A percentile compares a stretch with the other conserved stretches of the same genome.
Evolutionary conservation across 1,140 invertebrate genomes (phyloP).

Genomic region (Palaemon carinicauda): DNA sequence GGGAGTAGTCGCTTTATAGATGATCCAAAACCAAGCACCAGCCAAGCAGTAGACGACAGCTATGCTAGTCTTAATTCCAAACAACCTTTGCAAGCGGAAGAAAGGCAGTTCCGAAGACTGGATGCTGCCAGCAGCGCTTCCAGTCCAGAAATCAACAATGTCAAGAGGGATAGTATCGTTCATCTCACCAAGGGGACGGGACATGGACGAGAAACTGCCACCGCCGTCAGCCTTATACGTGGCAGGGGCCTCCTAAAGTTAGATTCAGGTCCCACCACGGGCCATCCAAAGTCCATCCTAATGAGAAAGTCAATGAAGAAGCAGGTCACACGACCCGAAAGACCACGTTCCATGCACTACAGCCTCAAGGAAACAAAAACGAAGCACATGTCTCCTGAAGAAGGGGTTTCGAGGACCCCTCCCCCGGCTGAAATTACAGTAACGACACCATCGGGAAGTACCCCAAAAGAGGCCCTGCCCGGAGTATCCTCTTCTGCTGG

Average conservation of each 20-base stretch:
- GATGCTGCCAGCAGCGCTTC: neutral
- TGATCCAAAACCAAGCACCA: neutral
- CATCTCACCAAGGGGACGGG: slow-evolving; percentile 7
- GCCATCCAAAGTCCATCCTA: neutral
- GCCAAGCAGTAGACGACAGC: neutral
- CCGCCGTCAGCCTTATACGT: neutral
- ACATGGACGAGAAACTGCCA: neutral
- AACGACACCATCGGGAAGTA: too few relatives aligned
- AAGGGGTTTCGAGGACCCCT: too few relatives aligned
- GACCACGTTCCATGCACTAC: neutral
- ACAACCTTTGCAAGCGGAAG: neutral
- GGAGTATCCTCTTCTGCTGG: too few relatives aligned
- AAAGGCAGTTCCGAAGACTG: neutral
- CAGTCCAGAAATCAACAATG: neutral
- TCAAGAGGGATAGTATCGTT: slow-evolving; percentile 31
- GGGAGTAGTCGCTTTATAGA: too few relatives aligned
- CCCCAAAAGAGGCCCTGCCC: too few relatives aligned
- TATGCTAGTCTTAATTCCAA: neutral
- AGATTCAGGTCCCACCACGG: neutral
- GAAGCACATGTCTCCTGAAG: too few relatives aligned
- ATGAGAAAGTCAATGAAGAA: slow-evolving; percentile 11
- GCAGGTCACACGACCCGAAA: slow-evolving; percentile 36
- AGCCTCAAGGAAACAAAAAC: too few relatives aligned
- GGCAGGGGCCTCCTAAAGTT: neutral
- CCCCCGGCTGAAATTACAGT: too few relatives aligned